Evolutionary conservation across 2,113 vertebrate genomes (phyloP).

Genomic region (Phaethon lepturus): DNA sequence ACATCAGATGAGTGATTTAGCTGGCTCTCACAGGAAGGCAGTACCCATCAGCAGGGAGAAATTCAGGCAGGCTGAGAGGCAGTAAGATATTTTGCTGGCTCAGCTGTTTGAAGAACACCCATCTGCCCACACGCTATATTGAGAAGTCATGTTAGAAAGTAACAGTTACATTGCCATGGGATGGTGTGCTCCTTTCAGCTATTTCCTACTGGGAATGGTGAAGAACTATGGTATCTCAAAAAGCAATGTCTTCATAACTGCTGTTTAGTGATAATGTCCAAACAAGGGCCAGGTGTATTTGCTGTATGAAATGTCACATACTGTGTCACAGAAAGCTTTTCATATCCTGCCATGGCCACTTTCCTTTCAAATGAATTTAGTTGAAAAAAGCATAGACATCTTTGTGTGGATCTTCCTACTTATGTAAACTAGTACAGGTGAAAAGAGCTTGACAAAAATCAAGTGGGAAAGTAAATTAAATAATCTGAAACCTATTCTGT

Average conservation of each 20-base stretch:
- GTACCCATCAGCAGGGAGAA: not conserved
- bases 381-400: not conserved
- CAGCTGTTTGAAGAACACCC: not conserved
- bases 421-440: not conserved
- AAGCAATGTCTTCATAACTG: not conserved
- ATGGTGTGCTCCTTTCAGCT: not conserved
- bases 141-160: not conserved
- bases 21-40: not conserved
- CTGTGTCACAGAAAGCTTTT: not conserved
- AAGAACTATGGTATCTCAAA: not conserved
- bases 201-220: not conserved
- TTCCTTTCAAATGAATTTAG: not conserved
- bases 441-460: not conserved
- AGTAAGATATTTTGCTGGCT: not conserved
- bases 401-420: not conserved
- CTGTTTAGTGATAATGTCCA: not conserved
- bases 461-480: not conserved
- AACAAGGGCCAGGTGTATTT: not conserved
- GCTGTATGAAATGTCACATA: not conserved
- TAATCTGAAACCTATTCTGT: not conserved
- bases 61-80: not conserved
- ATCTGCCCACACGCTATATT: not conserved
- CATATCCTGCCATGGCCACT: not conserved
- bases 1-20: not conserved
- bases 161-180: not conserved